A percentile compares a stretch with the other conserved stretches of the same genome.
phyloP scores from a whole-genome alignment of 2,888 invertebrate species.

The Mycalesis mineus region DNA sequence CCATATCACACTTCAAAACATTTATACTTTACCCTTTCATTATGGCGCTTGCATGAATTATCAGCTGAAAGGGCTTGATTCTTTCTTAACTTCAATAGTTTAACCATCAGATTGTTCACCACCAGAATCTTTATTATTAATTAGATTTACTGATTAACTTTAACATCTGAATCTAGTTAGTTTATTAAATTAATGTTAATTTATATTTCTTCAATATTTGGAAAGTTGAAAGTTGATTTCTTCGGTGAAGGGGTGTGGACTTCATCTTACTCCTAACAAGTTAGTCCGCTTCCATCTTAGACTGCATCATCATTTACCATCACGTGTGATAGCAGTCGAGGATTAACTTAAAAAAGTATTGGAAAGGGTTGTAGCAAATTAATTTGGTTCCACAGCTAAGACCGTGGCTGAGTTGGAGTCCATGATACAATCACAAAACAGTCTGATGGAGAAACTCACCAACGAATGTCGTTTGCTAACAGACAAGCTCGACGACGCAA shows the following conservation, averaged over 20 bases:
- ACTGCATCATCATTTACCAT: no score
- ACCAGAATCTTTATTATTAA: not conserved
- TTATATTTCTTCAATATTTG: no score
- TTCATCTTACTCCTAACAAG: no score
- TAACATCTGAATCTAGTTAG: no score
- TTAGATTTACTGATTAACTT: not conserved
- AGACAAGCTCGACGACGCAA: slow-evolving; percentile 92
- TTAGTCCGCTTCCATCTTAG: no score
- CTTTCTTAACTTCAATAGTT: slow-evolving; percentile 79
- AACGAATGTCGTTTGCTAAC: slow-evolving; percentile 93
- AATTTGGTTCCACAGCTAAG: slow-evolving; percentile 84
- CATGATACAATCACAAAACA: slow-evolving; percentile 93
- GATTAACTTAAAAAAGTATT: no score
- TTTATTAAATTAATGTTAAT: no score
- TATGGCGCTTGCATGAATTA: slow-evolving; percentile 64
- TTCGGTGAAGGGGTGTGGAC: no score
- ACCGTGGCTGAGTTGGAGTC: slow-evolving; percentile 93
- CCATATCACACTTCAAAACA: slow-evolving; percentile 61
- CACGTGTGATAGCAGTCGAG: no score
- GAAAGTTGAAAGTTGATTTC: no score
- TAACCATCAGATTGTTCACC: slow-evolving; percentile 81
- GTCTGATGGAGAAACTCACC: slow-evolving; percentile 94
- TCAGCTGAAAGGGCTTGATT: slow-evolving; percentile 63
- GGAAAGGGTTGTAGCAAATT: slow-evolving; percentile 32
- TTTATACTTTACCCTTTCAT: slow-evolving; percentile 78